phyloP scores from a whole-genome alignment of 2,888 invertebrate species.

The Thymelicus sylvestris region DNA sequence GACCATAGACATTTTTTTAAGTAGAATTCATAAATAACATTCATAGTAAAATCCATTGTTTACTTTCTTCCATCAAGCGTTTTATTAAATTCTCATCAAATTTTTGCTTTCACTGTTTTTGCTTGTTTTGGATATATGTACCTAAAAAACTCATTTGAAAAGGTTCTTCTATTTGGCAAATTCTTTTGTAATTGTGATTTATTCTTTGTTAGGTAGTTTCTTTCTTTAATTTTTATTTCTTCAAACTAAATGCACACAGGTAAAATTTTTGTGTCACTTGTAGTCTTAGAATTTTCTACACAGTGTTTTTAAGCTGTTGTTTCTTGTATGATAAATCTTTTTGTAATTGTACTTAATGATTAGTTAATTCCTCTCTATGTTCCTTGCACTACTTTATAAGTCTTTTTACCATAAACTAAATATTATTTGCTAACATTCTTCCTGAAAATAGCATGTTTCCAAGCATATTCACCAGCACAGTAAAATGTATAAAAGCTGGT shows the following conservation, averaged over 20 bases:
- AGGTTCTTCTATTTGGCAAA: too few relatives aligned
- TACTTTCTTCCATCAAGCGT: constrained; percentile 43
- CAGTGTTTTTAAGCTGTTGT: constrained; percentile 16
- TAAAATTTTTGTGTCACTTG: constrained; percentile 17
- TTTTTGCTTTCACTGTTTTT: too few relatives aligned
- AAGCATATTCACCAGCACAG: too few relatives aligned
- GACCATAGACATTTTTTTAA: constrained; percentile 71
- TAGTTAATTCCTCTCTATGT: constrained; percentile 17
- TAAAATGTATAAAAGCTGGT: too few relatives aligned
- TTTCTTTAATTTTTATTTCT: constrained; percentile 16
- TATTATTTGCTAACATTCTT: too few relatives aligned
- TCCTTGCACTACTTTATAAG: constrained; percentile 16
- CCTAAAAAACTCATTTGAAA: too few relatives aligned
- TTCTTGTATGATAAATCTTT: constrained; percentile 20
- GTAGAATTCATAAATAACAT: constrained; percentile 66
- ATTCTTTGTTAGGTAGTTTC: constrained; percentile 21
- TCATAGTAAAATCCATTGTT: constrained; percentile 63
- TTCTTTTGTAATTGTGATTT: background rate
- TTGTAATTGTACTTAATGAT: constrained; percentile 29
- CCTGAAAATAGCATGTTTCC: too few relatives aligned
- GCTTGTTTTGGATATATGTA: too few relatives aligned
- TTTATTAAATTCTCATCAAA: too few relatives aligned
- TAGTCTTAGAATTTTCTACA: constrained; percentile 17
- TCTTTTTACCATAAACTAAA: background rate
- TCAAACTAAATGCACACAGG: constrained; percentile 19